phyloP scores from a whole-genome alignment of 2,113 vertebrate genomes.

The Melanotaenia duboulayi region DNA sequence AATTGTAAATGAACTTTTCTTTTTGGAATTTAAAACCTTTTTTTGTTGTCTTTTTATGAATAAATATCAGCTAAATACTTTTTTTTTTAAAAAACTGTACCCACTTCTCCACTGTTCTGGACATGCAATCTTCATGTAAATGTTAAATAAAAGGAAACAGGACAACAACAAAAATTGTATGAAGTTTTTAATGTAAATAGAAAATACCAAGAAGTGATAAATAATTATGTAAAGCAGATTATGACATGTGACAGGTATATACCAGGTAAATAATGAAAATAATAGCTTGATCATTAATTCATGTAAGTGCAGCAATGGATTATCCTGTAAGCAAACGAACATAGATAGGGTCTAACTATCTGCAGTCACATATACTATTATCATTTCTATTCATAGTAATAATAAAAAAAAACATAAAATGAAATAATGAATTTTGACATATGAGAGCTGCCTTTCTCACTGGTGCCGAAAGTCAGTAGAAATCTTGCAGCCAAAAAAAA shows the following conservation, averaged over 20 bases:
- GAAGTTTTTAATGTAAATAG: neutral
- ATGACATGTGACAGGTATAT: neutral
- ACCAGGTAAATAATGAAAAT: neutral
- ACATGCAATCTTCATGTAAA: constrained; percentile 51
- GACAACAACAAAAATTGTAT: neutral
- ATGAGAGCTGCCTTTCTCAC: no score
- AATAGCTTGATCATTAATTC: neutral
- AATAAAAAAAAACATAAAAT: no score
- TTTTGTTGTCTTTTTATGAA: neutral
- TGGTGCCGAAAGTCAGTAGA: no score
- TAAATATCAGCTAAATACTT: neutral
- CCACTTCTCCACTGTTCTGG: constrained; percentile 24
- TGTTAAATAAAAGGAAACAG: constrained; percentile 65
- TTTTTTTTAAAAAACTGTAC: constrained; percentile 40
- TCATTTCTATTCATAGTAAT: neutral
- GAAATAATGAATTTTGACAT: no score
- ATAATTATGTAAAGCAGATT: no score
- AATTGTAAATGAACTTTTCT: constrained; percentile 65
- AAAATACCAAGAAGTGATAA: no score
- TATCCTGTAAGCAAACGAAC: no score
- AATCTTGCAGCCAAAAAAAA: no score
- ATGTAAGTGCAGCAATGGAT: neutral
- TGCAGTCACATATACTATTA: no score
- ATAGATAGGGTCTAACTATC: no score
- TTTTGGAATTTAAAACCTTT: constrained; percentile 27